These are phyloP conservation scores for Cygnus atratus DNA, from an alignment of 2,113 vertebrate genomes.

Conservation along the genomic window DNA sequence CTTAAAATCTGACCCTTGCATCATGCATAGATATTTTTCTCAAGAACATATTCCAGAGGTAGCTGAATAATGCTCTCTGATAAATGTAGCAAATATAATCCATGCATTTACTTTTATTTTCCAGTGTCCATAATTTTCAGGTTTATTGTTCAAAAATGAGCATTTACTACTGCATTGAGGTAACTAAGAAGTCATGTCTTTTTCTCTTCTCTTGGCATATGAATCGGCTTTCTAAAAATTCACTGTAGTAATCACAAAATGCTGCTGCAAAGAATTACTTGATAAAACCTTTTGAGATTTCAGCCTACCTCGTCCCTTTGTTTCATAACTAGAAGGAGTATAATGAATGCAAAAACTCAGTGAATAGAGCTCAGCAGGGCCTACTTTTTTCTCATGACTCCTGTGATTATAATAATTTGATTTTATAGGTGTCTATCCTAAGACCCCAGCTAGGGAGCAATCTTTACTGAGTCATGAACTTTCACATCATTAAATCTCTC, in stretches of 20 bases:
- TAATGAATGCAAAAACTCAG: slow-evolving; percentile 70
- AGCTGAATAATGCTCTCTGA: neutral
- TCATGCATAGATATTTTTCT: neutral
- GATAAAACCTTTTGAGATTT: slow-evolving; percentile 65
- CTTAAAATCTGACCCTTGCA: neutral
- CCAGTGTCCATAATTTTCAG: neutral
- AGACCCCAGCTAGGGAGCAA: slow-evolving; percentile 63
- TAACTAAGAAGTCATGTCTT: neutral
- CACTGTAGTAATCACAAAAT: slow-evolving; percentile 45
- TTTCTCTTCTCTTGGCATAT: neutral
- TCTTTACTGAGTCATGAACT: slow-evolving; percentile 77
- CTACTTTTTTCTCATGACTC: slow-evolving; percentile 66
- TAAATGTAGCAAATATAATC: neutral
- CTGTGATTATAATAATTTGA: slow-evolving; percentile 75
- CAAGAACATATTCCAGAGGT: neutral
- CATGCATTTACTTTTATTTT: rapidly evolving
- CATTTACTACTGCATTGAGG: neutral
- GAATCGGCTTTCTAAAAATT: slow-evolving; percentile 35
- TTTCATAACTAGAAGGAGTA: slow-evolving; percentile 46
- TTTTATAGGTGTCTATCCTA: slow-evolving; percentile 76
- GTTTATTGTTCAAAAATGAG: neutral
- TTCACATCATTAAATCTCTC: slow-evolving; percentile 75
- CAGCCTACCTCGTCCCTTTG: slow-evolving; percentile 45
- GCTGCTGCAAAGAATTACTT: slow-evolving; percentile 49
- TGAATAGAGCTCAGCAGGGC: slow-evolving; percentile 60